Evolutionary conservation across 2,113 vertebrate genomes (phyloP).

Genomic region (Meriones unguiculatus): DNA sequence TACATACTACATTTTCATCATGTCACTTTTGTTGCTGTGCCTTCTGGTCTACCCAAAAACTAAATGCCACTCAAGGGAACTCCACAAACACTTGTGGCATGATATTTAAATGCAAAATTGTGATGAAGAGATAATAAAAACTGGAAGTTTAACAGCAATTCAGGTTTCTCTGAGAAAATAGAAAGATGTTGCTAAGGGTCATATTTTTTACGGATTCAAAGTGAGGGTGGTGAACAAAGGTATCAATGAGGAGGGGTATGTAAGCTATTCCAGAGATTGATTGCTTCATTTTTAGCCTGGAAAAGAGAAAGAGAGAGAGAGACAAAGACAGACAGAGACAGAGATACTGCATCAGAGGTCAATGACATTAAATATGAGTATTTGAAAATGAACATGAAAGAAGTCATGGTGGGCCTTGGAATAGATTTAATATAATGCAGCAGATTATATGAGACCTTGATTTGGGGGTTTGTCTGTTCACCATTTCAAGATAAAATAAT

Average conservation of each 20-base stretch:
- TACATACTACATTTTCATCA: neutral
- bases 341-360: neutral
- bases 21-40: neutral
- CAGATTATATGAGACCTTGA: neutral
- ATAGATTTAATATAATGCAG: neutral
- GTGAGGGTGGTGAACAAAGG: neutral
- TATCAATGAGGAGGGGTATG: neutral
- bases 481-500: neutral
- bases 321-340: neutral
- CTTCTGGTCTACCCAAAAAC: neutral
- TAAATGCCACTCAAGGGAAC: neutral
- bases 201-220: neutral
- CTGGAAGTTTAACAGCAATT: neutral
- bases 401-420: neutral
- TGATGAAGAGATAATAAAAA: neutral
- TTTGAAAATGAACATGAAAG: constrained; percentile 7
- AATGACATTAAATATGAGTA: neutral
- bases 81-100: neutral
- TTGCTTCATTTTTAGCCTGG: neutral
- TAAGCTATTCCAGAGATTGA: neutral
- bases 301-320: neutral
- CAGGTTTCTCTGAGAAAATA: neutral
- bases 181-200: neutral
- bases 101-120: neutral
- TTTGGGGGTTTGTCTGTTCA: neutral